These are phyloP conservation scores for Mechanitis messenoides DNA, from an alignment of 2,888 invertebrate genomes.

Conservation along the genomic window DNA sequence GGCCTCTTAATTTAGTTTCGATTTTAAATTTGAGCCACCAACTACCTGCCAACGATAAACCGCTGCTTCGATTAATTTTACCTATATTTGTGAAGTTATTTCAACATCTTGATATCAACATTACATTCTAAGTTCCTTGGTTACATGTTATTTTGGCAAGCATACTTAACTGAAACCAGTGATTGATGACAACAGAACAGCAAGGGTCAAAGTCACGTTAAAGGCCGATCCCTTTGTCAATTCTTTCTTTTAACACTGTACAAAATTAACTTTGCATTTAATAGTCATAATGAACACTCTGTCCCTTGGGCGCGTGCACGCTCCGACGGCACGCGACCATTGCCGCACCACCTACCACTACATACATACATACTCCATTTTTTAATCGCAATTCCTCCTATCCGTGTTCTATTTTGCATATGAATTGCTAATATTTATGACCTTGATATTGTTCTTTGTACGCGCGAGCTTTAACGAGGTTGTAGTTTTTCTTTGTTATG, in stretches of 20 bases:
- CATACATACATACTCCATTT: neutral
- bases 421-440: neutral
- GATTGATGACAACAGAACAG: neutral
- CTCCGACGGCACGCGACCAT: slow-evolving; percentile 26
- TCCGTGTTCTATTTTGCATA: neutral
- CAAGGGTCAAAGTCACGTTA: slow-evolving; percentile 11
- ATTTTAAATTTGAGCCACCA: too few relatives aligned
- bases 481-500: too few relatives aligned
- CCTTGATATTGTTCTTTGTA: too few relatives aligned
- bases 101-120: too few relatives aligned
- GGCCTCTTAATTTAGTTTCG: too few relatives aligned
- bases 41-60: too few relatives aligned
- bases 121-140: too few relatives aligned
- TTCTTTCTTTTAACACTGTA: slow-evolving; percentile 26
- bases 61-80: too few relatives aligned
- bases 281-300: slow-evolving; percentile 33
- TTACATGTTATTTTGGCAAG: too few relatives aligned
- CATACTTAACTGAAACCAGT: too few relatives aligned
- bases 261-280: slow-evolving; percentile 31
- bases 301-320: slow-evolving; percentile 26
- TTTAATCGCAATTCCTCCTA: neutral
- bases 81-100: too few relatives aligned
- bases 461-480: too few relatives aligned
- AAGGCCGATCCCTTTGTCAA: slow-evolving; percentile 20
- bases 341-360: slow-evolving; percentile 7